These are phyloP conservation scores for Alcedo atthis DNA, from an alignment of 2,797 vertebrate species.

Conservation along the genomic window DNA sequence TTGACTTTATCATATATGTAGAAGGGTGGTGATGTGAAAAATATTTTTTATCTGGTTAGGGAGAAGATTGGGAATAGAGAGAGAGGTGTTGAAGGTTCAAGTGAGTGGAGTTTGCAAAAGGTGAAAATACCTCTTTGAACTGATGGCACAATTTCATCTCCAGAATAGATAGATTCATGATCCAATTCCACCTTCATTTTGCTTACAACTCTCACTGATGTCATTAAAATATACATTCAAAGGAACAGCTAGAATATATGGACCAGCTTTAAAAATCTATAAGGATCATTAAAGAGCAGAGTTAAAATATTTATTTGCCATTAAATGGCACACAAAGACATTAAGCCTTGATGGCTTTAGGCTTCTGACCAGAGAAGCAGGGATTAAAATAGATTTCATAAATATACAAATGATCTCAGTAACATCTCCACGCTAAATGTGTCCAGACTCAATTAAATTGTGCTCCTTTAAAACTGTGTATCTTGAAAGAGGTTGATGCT, in stretches of 20 bases:
- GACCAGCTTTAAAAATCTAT: constrained; percentile 40
- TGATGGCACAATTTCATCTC: background rate
- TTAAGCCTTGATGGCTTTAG: constrained; percentile 21
- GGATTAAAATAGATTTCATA: constrained; percentile 41
- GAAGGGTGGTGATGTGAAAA: background rate
- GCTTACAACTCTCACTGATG: background rate
- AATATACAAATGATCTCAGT: constrained; percentile 20
- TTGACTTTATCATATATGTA: background rate
- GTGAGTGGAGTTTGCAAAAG: background rate
- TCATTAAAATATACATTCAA: background rate
- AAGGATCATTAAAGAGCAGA: background rate
- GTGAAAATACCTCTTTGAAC: background rate
- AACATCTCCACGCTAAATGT: background rate
- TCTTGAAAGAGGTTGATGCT: background rate
- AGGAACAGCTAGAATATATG: background rate
- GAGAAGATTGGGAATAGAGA: background rate
- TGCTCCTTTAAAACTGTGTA: background rate
- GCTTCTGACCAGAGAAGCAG: background rate
- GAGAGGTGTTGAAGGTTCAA: background rate
- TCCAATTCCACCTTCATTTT: background rate
- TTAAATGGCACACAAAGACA: background rate
- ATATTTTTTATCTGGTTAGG: background rate
- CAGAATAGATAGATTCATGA: background rate
- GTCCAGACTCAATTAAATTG: background rate
- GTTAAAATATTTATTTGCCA: constrained; percentile 47